Base-by-base conservation (phyloP, 2,113 vertebrate species). In the Fregata magnificens region DNA sequence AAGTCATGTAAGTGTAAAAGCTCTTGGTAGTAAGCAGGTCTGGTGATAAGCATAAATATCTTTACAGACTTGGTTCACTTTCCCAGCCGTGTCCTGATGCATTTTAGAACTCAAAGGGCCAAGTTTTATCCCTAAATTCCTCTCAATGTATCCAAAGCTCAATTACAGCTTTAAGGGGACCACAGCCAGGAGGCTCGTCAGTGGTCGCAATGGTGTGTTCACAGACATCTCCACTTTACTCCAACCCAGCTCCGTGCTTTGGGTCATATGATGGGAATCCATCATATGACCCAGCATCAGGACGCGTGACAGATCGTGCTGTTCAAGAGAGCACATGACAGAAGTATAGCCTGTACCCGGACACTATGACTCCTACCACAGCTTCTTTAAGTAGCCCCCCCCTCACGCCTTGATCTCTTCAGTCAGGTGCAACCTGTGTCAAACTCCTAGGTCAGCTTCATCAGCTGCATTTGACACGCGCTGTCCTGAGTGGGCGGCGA, bases 401-500 rank as follows among this genome's bases (percentile, higher is more conserved):
- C 29, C 7, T 34, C 13, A 5, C 4, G 6, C 11, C 49, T 65
- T 52, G 36, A 76, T 47, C 55, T 59, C 0, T 0, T 74, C 2
- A 2, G 28, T 58, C 24, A 56, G 34, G 9, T 52, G 11, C n/a
- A 67, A 31, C 29, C 25, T 67, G 34, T 45, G 15, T 44, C 78
- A 61, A 82, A 61, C 25, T 61, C 28, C 18, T 26, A 36, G 8
- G 13, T 19, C 73, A 63, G 17, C 29, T n/a, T 56, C 44, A 58
- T 52, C 61, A 69, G 11, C 42, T 40, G 32, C 29, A 22, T 47
- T 52, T 40, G 34, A 53, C 6, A 16, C 20, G 11, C 22, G 20
- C 11, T 0, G 1, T 40, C 55, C 19, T 25, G 38, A 36, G 29
- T 0, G 3, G 19, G 52, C 2, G 3, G 26, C 0, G 0, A 18